Percentiles rank a stretch among this genome's conserved stretches.
Conservation (phyloP, 1,140 invertebrate genomes). For the Ceratitis capitata region DNA sequence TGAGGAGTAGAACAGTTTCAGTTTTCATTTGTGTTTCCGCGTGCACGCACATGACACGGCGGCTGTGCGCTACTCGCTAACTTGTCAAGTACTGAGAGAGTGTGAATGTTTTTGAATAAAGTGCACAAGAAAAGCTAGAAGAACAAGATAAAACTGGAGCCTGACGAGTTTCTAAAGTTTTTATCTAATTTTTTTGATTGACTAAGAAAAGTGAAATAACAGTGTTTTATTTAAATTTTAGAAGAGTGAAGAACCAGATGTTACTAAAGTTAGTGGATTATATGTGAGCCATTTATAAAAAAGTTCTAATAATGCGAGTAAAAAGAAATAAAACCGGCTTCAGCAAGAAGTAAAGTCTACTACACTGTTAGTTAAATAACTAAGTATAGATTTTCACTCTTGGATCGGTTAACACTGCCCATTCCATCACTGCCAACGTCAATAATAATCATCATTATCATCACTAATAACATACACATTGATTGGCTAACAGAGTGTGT, state of each 20-base stretch:
- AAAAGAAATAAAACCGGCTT: no score
- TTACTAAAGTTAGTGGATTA: no score
- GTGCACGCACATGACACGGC: conserved; percentile 61
- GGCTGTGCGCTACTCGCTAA: conserved; percentile 34
- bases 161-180: not conserved
- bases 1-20: conserved; percentile 62
- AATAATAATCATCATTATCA: not conserved
- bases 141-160: conserved; percentile 6
- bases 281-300: no score
- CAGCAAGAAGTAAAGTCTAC: not conserved
- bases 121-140: not conserved
- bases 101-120: not conserved
- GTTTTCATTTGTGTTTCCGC: conserved; percentile 66
- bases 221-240: no score
- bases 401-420: not conserved
- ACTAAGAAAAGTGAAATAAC: no score
- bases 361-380: no score
- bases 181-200: no score
- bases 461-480: not conserved
- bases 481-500: not conserved
- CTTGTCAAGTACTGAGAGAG: not conserved
- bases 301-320: no score
- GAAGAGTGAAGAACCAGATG: no score
- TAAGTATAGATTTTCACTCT: not conserved
- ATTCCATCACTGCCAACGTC: not conserved